Conservation (phyloP, 2,113 vertebrate genomes). For the Tichodroma muraria region DNA sequence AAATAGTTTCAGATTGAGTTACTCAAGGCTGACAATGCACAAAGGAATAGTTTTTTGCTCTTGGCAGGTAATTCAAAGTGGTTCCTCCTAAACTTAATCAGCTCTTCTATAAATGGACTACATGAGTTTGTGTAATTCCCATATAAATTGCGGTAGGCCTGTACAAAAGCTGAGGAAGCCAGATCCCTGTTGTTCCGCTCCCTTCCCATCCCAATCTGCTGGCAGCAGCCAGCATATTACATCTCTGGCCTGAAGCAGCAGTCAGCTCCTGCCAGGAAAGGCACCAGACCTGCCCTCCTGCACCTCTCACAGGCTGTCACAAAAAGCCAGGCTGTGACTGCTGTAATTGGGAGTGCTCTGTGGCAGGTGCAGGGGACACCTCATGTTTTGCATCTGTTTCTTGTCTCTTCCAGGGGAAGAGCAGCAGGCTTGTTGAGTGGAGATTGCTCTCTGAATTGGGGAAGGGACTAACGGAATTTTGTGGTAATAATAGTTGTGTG, state of each 20-base stretch:
- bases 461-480: neutral
- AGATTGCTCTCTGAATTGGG: neutral
- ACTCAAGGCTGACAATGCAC: neutral
- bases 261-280: neutral
- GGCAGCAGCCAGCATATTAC: neutral
- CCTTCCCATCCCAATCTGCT: neutral
- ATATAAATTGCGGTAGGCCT: neutral
- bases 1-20: constrained; percentile 35
- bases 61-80: neutral
- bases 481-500: neutral
- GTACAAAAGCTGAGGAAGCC: neutral
- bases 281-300: neutral
- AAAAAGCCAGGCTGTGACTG: neutral
- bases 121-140: neutral
- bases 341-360: neutral
- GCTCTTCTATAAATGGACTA: neutral
- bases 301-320: neutral
- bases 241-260: neutral
- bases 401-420: neutral
- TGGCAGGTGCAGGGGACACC: neutral
- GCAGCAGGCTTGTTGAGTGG: neutral
- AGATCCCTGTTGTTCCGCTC: neutral
- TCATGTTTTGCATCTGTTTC: neutral
- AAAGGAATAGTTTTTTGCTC: neutral
- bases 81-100: neutral